Percentiles rank a stretch among this genome's conserved stretches.
Conservation (phyloP, 2,888 invertebrate genomes). For the Caenorhabditis zanzibari region DNA sequence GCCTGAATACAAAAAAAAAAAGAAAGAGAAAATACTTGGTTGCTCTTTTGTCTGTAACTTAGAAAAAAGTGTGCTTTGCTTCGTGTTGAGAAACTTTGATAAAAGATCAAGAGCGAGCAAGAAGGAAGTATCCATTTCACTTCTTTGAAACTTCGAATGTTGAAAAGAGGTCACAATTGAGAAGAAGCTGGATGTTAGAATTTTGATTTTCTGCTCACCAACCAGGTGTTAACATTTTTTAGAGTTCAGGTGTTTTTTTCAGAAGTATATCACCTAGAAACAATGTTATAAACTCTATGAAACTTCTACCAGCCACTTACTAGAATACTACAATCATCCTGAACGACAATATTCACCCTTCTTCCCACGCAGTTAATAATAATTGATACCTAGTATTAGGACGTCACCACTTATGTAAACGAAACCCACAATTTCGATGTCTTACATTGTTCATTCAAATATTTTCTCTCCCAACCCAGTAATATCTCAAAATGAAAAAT, state of each 20-base stretch:
- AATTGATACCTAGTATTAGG: background rate
- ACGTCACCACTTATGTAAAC: background rate
- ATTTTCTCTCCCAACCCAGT: background rate
- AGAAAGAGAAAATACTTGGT: too few relatives aligned
- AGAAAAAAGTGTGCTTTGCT: slow-evolving; percentile 34
- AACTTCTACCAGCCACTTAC: too few relatives aligned
- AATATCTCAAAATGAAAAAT: slow-evolving; percentile 10
- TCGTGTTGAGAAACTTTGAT: slow-evolving; percentile 5
- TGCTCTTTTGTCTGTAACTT: background rate
- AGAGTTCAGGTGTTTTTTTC: too few relatives aligned
- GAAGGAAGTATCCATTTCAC: slow-evolving; percentile 8
- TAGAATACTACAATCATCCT: too few relatives aligned
- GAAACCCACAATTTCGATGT: slow-evolving; percentile 10
- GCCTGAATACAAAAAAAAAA: slow-evolving; percentile 46
- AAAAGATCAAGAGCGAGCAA: slow-evolving; percentile 19
- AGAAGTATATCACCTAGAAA: too few relatives aligned
- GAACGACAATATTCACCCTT: too few relatives aligned
- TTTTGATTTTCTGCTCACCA: too few relatives aligned
- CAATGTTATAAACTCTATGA: too few relatives aligned
- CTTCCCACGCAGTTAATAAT: background rate
- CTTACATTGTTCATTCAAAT: slow-evolving; percentile 29
- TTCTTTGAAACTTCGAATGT: background rate
- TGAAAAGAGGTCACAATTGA: background rate
- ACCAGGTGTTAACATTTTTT: too few relatives aligned
- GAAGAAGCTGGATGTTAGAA: too few relatives aligned